phyloP scores from a whole-genome alignment of 2,888 invertebrate species.

The Cryptus armator region DNA sequence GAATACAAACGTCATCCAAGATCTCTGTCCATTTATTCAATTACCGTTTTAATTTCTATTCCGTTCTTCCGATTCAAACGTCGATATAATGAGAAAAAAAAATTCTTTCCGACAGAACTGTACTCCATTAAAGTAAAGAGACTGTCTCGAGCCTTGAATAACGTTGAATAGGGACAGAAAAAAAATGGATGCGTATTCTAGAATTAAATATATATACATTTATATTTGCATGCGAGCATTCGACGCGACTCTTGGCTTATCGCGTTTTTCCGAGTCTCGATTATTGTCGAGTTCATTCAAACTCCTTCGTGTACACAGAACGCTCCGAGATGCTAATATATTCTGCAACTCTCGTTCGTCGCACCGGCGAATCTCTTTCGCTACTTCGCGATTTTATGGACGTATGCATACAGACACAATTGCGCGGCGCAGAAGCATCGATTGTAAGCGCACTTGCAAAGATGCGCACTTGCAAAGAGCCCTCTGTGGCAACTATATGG shows the following conservation, averaged over 20 bases:
- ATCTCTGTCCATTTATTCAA: background rate
- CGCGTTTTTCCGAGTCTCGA: background rate
- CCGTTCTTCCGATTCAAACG: too few species aligned
- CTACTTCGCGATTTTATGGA: background rate
- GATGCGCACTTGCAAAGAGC: conserved; percentile 9
- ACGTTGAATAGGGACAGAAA: background rate
- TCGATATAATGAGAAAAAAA: too few species aligned
- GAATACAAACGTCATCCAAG: background rate
- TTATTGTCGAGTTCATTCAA: background rate
- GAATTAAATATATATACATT: background rate
- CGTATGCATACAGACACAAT: too few species aligned
- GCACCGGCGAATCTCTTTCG: background rate
- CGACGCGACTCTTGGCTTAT: background rate
- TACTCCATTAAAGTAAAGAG: background rate
- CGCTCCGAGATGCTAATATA: background rate
- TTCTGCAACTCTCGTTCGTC: background rate
- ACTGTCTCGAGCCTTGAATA: too few species aligned
- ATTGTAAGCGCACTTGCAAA: background rate
- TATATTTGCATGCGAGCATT: conserved; percentile 35
- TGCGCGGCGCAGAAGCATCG: background rate
- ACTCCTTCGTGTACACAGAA: background rate
- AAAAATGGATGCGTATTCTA: background rate
- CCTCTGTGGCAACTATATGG: conserved; percentile 5
- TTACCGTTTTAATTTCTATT: background rate
- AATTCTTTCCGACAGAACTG: too few species aligned